Evolutionary conservation across 2,888 invertebrate species (phyloP).

Genomic region (Thumatha senex): DNA sequence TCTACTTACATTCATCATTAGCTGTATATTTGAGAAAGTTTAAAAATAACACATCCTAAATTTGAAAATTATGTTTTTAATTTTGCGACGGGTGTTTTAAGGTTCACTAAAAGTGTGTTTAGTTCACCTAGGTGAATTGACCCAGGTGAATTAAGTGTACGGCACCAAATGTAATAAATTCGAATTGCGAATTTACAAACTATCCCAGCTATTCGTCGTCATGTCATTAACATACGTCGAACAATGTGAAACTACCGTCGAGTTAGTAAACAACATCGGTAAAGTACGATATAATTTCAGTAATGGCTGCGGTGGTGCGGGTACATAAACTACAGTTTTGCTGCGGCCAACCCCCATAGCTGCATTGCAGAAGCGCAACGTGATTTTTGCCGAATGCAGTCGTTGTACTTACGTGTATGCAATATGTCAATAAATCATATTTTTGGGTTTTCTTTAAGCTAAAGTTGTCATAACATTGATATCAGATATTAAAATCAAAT

Average conservation of each 20-base stretch:
- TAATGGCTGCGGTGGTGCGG: slow-evolving; percentile 31
- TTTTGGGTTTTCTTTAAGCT: not conserved
- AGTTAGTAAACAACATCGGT: slow-evolving; percentile 30
- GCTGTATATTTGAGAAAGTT: no score
- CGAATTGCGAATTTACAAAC: slow-evolving; percentile 6
- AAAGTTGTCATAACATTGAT: not conserved
- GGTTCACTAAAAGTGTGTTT: no score
- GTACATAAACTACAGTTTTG: slow-evolving; percentile 53
- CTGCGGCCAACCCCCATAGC: slow-evolving; percentile 30
- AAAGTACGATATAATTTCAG: slow-evolving; percentile 35
- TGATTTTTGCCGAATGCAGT: slow-evolving; percentile 37
- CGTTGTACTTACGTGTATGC: slow-evolving; percentile 9
- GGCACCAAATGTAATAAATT: slow-evolving; percentile 1
- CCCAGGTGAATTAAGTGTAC: no score
- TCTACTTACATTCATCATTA: no score
- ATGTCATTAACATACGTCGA: slow-evolving; percentile 7
- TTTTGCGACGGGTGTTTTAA: no score
- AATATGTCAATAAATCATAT: slow-evolving; percentile 2
- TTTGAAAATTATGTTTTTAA: no score
- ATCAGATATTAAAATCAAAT: not conserved
- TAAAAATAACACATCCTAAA: no score
- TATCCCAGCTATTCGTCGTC: slow-evolving; percentile 2
- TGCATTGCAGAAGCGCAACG: slow-evolving; percentile 38
- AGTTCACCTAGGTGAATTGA: no score
- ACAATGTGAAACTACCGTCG: slow-evolving; percentile 8